phyloP scores from a whole-genome alignment of 2,797 vertebrate species.

The Emydoidea blandingii region DNA sequence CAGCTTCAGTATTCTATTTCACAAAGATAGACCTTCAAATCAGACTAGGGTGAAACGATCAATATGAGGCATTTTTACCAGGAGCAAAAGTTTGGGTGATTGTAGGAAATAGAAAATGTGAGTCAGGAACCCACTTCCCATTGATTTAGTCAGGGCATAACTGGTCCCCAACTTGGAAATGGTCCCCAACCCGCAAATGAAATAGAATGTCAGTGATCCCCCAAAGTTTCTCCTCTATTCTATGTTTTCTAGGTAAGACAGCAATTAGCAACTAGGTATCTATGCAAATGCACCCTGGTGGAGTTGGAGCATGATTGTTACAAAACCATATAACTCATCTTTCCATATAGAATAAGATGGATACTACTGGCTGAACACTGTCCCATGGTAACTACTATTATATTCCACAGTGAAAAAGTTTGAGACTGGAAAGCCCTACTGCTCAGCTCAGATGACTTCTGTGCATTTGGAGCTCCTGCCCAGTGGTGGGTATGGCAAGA shows the following conservation, averaged over 20 bases:
- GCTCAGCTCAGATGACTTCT: background rate
- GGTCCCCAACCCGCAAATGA: background rate
- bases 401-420: constrained; percentile 7
- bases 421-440: background rate
- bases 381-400: background rate
- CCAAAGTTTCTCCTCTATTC: background rate
- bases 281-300: background rate
- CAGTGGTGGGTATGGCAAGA: background rate
- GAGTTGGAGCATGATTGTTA: background rate
- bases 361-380: background rate
- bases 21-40: constrained; percentile 1
- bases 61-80: background rate
- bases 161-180: too few species aligned
- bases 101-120: background rate
- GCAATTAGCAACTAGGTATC: background rate
- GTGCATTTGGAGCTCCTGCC: background rate
- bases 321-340: background rate
- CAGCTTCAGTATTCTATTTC: background rate
- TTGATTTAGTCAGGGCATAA: background rate
- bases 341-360: background rate
- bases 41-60: background rate
- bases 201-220: background rate
- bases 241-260: constrained; percentile 6
- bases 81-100: background rate
- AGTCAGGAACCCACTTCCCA: background rate